phyloP scores from a whole-genome alignment of 2,888 invertebrate species.

The Exephanes ischioxanthus region DNA sequence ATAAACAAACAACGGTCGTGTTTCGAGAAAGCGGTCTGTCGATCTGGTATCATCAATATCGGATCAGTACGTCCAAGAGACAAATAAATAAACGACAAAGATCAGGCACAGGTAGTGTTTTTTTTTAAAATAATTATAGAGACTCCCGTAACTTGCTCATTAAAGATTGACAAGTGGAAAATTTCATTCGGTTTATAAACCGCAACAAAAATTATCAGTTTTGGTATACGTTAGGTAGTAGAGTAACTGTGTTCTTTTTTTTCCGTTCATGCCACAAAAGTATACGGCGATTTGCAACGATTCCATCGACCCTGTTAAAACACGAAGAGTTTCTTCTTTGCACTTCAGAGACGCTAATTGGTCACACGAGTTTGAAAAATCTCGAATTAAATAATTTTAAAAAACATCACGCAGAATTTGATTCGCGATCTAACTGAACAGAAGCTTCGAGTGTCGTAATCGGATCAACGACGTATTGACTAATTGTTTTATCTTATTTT shows the following conservation, averaged over 20 bases:
- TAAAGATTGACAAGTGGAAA: conserved; percentile 56
- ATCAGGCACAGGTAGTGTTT: conserved; percentile 82
- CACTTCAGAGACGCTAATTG: conserved; percentile 56
- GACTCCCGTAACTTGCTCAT: conserved; percentile 57
- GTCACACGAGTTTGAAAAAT: conserved; percentile 58
- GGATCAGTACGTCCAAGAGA: conserved; percentile 52
- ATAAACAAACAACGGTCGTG: conserved; percentile 21
- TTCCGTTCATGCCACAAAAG: conserved; percentile 38
- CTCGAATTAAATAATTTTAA: conserved; percentile 30
- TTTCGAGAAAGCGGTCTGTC: conserved; percentile 36
- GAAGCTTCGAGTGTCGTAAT: conserved; percentile 32
- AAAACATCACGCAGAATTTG: conserved; percentile 52
- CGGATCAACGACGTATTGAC: conserved; percentile 4
- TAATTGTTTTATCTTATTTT: conserved; percentile 15
- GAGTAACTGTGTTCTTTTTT: conserved; percentile 39
- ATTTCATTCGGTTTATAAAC: conserved; percentile 63
- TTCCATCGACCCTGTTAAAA: conserved; percentile 33
- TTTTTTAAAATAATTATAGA: conserved; percentile 62
- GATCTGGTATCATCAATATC: conserved; percentile 20
- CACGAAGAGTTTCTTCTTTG: conserved; percentile 26
- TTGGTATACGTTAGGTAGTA: conserved; percentile 61
- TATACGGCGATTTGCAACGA: conserved; percentile 4
- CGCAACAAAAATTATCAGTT: conserved; percentile 55
- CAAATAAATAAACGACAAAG: conserved; percentile 75
- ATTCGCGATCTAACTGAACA: conserved; percentile 25